Evolutionary conservation across 2,888 invertebrate species (phyloP).

Genomic region (Drosophila incognita): DNA sequence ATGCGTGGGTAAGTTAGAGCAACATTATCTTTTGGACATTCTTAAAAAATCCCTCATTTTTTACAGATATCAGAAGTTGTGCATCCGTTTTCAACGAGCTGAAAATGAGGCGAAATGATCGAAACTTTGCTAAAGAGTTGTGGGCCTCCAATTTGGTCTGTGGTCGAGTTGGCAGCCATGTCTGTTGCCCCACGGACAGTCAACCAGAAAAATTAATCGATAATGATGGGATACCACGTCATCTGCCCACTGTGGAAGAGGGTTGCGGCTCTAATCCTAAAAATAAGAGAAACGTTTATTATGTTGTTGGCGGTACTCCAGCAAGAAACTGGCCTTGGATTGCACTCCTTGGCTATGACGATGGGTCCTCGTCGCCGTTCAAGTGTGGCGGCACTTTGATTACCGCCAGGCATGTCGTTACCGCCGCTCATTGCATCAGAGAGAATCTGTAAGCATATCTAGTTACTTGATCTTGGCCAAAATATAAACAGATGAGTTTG

Average conservation of each 20-base stretch:
- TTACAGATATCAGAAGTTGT: slow-evolving; percentile 73
- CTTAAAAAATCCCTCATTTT: no score
- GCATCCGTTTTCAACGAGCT: slow-evolving; percentile 65
- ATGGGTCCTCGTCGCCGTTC: slow-evolving; percentile 81
- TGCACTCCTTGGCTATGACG: slow-evolving; percentile 89
- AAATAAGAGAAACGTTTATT: no score
- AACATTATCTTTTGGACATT: no score
- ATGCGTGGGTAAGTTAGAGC: no score
- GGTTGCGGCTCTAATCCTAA: no score
- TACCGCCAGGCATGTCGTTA: slow-evolving; percentile 88
- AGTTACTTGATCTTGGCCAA: neutral
- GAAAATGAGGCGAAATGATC: slow-evolving; percentile 64
- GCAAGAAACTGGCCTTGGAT: slow-evolving; percentile 93
- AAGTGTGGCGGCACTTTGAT: slow-evolving; percentile 86
- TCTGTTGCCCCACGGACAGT: no score
- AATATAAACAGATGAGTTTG: neutral
- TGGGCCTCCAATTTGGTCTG: no score
- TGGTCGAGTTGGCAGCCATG: no score
- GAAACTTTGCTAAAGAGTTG: neutral
- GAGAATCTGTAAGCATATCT: slow-evolving; percentile 74
- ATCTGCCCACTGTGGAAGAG: no score
- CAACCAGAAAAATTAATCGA: no score
- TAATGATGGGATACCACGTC: no score
- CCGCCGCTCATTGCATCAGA: slow-evolving; percentile 85
- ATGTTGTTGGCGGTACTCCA: slow-evolving; percentile 88